phyloP scores from a whole-genome alignment of 2,113 vertebrate species.

The Rhinolophus sinicus region DNA sequence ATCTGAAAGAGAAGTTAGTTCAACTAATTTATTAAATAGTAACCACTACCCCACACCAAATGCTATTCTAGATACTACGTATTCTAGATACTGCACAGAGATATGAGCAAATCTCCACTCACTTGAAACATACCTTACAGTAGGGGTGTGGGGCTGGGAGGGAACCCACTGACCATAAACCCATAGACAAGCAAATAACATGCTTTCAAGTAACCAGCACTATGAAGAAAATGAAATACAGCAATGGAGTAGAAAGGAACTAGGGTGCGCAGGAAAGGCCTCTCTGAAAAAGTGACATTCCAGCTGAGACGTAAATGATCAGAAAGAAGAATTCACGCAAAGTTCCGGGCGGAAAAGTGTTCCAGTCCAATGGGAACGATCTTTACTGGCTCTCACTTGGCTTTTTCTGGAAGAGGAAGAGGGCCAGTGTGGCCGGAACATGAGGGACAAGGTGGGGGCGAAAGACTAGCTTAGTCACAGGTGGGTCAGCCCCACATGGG shows the following conservation, averaged over 20 bases:
- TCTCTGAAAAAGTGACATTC: not conserved
- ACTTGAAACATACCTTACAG: not conserved
- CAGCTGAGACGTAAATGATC: not conserved
- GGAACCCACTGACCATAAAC: not conserved
- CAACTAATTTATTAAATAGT: not conserved
- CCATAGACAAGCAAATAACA: fast-evolving
- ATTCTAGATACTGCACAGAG: too few species aligned
- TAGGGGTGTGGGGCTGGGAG: fast-evolving
- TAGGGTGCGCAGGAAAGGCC: not conserved
- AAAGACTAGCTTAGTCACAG: not conserved
- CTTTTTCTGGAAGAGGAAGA: not conserved
- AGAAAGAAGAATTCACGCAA: not conserved
- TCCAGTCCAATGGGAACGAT: not conserved
- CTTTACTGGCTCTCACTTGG: not conserved
- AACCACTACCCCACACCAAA: not conserved
- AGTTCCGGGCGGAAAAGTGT: not conserved
- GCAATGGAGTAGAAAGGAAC: fast-evolving
- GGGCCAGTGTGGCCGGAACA: fast-evolving
- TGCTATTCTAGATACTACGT: not conserved
- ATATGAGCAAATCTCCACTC: not conserved
- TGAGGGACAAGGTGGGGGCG: too few species aligned
- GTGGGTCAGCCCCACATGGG: not conserved
- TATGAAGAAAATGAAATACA: not conserved
- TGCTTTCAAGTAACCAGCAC: too few species aligned
- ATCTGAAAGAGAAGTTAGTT: not conserved